Evolutionary conservation across 2,888 invertebrate genomes (phyloP).

Genomic region (Alentia gelatinosa): DNA sequence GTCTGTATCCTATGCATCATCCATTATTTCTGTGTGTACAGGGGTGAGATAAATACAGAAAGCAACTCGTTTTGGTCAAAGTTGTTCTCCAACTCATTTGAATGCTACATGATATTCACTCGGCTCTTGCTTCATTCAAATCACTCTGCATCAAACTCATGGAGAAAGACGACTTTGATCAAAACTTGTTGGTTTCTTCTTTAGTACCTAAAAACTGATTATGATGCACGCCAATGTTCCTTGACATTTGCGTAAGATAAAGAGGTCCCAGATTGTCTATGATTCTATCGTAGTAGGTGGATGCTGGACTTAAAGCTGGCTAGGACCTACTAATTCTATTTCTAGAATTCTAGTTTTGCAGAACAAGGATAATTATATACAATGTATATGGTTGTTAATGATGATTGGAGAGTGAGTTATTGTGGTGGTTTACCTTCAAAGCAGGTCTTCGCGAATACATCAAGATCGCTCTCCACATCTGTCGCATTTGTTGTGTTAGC

Average conservation of each 20-base stretch:
- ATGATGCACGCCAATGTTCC: too few relatives aligned
- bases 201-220: too few relatives aligned
- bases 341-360: background rate
- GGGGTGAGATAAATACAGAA: background rate
- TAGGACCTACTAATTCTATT: background rate
- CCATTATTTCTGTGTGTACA: too few relatives aligned
- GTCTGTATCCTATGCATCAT: too few relatives aligned
- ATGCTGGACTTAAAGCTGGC: background rate
- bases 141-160: too few relatives aligned
- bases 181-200: too few relatives aligned
- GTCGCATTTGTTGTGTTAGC: background rate
- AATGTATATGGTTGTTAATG: background rate
- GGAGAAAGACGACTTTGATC: too few relatives aligned
- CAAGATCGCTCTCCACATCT: background rate
- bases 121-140: too few relatives aligned
- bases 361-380: background rate
- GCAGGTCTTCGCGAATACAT: background rate
- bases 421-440: background rate
- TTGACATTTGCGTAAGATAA: background rate
- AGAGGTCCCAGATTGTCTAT: background rate
- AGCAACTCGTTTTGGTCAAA: too few relatives aligned
- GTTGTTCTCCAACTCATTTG: too few relatives aligned
- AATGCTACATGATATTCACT: too few relatives aligned
- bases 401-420: background rate
- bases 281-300: background rate